phyloP scores from a whole-genome alignment of 2,888 invertebrate genomes.

The Agapetus fuscipes region DNA sequence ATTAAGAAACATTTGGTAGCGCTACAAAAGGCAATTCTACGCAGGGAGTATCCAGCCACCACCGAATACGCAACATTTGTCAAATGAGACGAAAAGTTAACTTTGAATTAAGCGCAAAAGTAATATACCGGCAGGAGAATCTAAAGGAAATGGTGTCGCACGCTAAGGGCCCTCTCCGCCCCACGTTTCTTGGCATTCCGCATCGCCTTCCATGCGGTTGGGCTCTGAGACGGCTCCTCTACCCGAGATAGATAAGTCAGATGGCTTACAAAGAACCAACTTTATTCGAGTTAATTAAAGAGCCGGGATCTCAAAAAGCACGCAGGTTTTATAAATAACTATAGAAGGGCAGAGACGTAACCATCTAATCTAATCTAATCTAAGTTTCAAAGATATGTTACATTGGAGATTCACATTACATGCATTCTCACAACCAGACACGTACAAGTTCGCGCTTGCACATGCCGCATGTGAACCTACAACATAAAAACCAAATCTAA shows the following conservation, averaged over 20 bases:
- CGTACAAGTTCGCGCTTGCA: too few relatives aligned
- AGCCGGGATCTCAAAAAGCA: conserved; percentile 18
- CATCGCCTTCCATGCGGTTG: conserved; percentile 19
- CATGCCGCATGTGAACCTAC: too few relatives aligned
- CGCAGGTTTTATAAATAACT: conserved; percentile 18
- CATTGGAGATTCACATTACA: too few relatives aligned
- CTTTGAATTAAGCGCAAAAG: conserved; percentile 15
- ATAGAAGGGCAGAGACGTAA: too few relatives aligned
- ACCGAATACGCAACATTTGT: background rate
- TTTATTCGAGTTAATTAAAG: conserved; percentile 22
- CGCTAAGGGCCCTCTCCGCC: too few relatives aligned
- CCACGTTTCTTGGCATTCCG: too few relatives aligned
- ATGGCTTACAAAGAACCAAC: conserved; percentile 21
- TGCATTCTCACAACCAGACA: too few relatives aligned
- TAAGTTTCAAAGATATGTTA: too few relatives aligned
- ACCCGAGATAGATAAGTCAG: conserved; percentile 18
- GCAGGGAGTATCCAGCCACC: background rate
- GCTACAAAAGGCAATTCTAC: background rate
- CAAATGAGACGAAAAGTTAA: conserved; percentile 12
- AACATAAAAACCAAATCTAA: too few relatives aligned
- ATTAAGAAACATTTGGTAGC: background rate
- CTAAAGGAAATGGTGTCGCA: conserved; percentile 3
- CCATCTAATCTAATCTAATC: too few relatives aligned
- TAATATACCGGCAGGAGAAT: conserved; percentile 1
- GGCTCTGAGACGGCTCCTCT: conserved; percentile 11